Percentiles rank a stretch among this genome's conserved stretches.
Evolutionary conservation across 1,140 invertebrate genomes (phyloP).

Genomic region (Neoseiulus cucumeris): DNA sequence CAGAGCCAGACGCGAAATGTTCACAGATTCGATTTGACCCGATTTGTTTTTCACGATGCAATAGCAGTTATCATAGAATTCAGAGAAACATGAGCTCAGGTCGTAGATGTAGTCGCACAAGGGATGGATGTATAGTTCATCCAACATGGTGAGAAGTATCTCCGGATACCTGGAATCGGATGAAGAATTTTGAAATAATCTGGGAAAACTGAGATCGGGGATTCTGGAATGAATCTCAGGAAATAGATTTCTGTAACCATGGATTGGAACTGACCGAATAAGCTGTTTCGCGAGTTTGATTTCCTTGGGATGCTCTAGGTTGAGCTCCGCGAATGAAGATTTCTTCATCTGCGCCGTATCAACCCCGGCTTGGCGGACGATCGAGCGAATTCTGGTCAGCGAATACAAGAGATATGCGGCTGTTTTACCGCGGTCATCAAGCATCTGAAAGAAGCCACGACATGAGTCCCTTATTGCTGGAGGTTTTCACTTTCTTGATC

Average conservation of each 20-base stretch:
- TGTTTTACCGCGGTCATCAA: slow-evolving; percentile 96
- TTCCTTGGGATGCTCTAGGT: slow-evolving; percentile 72
- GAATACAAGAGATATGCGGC: slow-evolving; percentile 94
- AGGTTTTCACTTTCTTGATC: too few relatives aligned
- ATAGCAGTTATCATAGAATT: slow-evolving; percentile 96
- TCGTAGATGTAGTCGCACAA: slow-evolving; percentile 93
- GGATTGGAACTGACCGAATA: slow-evolving; percentile 20
- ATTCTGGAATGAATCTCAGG: too few relatives aligned
- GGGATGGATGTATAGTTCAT: slow-evolving; percentile 64
- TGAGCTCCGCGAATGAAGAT: slow-evolving; percentile 36
- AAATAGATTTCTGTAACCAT: too few relatives aligned
- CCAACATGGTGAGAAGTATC: slow-evolving; percentile 54
- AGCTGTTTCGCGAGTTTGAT: slow-evolving; percentile 74
- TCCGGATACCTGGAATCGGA: slow-evolving; percentile 59
- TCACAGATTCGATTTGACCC: slow-evolving; percentile 57
- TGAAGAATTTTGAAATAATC: slow-evolving; percentile 16
- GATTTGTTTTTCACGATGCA: slow-evolving; percentile 69
- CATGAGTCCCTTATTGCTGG: not conserved
- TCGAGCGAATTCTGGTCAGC: slow-evolving; percentile 77
- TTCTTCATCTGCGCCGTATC: slow-evolving; percentile 34
- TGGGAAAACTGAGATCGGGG: slow-evolving; percentile 1
- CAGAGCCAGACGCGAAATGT: slow-evolving; percentile 65
- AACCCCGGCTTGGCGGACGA: slow-evolving; percentile 55
- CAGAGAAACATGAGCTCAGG: slow-evolving; percentile 64
- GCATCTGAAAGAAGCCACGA: slow-evolving; percentile 50